Conservation (phyloP, 2,113 vertebrate genomes). For the Strigops habroptila region DNA sequence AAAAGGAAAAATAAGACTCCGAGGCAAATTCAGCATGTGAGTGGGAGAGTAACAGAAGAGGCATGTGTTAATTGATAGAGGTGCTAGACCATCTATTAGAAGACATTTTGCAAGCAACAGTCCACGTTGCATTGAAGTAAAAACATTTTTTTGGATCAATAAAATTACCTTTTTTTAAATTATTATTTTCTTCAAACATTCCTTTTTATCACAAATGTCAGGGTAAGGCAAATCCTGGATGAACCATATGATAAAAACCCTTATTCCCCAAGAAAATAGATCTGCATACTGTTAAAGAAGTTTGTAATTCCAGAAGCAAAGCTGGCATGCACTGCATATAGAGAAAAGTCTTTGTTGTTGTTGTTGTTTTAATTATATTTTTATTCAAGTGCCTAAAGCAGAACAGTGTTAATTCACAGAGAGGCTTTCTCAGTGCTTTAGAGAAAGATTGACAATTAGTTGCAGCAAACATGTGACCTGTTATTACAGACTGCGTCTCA, state of each 20-base stretch:
- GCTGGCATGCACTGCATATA: constrained; percentile 72
- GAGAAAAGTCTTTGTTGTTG: constrained; percentile 41
- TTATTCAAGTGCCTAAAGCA: constrained; percentile 66
- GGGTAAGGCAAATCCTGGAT: constrained; percentile 78
- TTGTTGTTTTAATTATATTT: background rate
- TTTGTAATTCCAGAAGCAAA: constrained; percentile 74
- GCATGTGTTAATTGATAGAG: constrained; percentile 46
- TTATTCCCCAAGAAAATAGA: constrained; percentile 76
- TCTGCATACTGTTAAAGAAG: constrained; percentile 68
- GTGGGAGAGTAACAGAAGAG: constrained; percentile 66
- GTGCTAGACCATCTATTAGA: constrained; percentile 57
- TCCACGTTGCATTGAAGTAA: constrained; percentile 70
- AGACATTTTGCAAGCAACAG: constrained; percentile 71
- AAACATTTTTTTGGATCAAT: constrained; percentile 72
- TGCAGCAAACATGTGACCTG: constrained; percentile 56
- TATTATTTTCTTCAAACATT: constrained; percentile 56
- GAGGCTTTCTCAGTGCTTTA: constrained; percentile 65
- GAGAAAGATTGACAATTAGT: constrained; percentile 67
- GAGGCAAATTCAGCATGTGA: constrained; percentile 57
- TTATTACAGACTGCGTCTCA: constrained; percentile 26
- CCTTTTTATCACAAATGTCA: constrained; percentile 77
- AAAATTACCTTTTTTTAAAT: constrained; percentile 69
- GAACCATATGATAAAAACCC: constrained; percentile 72
- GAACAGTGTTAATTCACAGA: constrained; percentile 72
- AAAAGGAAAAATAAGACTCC: constrained; percentile 59